Conservation (phyloP, 2,113 vertebrate genomes). For the Notothenia coriiceps region DNA sequence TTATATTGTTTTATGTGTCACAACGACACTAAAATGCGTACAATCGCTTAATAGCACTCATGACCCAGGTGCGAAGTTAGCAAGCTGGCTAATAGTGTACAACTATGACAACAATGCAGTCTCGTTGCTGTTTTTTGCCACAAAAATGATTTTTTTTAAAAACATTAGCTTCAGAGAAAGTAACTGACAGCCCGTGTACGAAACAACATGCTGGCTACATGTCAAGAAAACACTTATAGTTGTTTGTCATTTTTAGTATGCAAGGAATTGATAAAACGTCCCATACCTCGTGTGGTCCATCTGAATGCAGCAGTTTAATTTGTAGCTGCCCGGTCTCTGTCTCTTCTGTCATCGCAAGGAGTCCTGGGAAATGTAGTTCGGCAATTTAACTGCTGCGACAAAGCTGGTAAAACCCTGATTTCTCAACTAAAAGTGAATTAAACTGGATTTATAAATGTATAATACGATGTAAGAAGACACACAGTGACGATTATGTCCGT, state of each 20-base stretch:
- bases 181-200: accelerated
- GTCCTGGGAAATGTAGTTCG: slow-evolving; percentile 62
- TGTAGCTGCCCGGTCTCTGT: too few species aligned
- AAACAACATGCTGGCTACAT: accelerated
- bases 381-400: background rate
- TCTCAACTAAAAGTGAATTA: background rate
- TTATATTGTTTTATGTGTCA: too few species aligned
- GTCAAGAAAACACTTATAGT: accelerated
- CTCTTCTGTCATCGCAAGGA: background rate
- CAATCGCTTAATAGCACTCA: background rate
- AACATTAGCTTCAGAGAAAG: accelerated
- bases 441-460: background rate
- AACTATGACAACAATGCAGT: background rate
- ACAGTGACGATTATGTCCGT: background rate
- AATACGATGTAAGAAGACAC: background rate
- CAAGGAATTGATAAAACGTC: accelerated
- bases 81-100: background rate
- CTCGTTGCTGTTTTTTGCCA: background rate
- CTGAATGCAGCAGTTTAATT: background rate
- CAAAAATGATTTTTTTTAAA: background rate
- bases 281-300: slow-evolving; percentile 38
- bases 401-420: background rate
- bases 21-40: accelerated
- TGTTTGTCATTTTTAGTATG: accelerated
- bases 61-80: background rate